Evolutionary conservation across 1,140 invertebrate species (phyloP).

Genomic region (Drosophila watanabei): DNA sequence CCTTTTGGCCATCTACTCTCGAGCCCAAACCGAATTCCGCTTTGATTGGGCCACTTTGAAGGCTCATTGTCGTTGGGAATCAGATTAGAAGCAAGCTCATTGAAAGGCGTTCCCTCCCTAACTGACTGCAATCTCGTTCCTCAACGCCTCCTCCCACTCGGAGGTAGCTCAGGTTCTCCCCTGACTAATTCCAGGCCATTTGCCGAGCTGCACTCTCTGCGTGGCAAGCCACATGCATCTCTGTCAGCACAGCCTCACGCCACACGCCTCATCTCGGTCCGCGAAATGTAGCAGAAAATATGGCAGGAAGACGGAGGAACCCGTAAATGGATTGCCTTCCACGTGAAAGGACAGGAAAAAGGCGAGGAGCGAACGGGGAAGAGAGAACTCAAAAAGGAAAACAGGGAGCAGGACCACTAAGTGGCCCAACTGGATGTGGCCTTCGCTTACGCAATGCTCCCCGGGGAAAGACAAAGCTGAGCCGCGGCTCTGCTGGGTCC

Average conservation of each 20-base stretch:
- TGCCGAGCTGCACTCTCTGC: slow-evolving; percentile 30
- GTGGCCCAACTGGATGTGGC: slow-evolving; percentile 25
- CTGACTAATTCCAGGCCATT: slow-evolving; percentile 47
- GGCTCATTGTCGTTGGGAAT: slow-evolving; percentile 44
- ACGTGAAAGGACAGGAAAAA: slow-evolving; percentile 25
- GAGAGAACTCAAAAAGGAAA: no score
- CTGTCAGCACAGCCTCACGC: slow-evolving; percentile 24
- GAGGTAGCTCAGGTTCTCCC: slow-evolving; percentile 22
- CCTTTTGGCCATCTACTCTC: slow-evolving; percentile 21
- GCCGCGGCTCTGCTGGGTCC: not conserved
- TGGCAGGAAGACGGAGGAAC: slow-evolving; percentile 39
- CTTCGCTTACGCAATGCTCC: slow-evolving; percentile 52
- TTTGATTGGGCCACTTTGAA: slow-evolving; percentile 47
- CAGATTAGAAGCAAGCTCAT: slow-evolving; percentile 40
- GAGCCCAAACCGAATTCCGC: slow-evolving; percentile 17
- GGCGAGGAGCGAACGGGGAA: not conserved
- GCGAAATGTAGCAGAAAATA: slow-evolving; percentile 42
- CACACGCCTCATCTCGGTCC: not conserved
- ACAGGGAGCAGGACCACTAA: slow-evolving; percentile 12
- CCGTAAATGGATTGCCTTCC: slow-evolving; percentile 82
- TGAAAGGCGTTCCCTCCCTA: not conserved
- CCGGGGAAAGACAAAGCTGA: slow-evolving; percentile 24
- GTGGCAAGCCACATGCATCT: slow-evolving; percentile 45
- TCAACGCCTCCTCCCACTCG: not conserved
- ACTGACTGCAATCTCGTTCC: not conserved